These are phyloP conservation scores for Triplophysa tibetana DNA, from an alignment of 2,113 vertebrate genomes.

Conservation along the genomic window DNA sequence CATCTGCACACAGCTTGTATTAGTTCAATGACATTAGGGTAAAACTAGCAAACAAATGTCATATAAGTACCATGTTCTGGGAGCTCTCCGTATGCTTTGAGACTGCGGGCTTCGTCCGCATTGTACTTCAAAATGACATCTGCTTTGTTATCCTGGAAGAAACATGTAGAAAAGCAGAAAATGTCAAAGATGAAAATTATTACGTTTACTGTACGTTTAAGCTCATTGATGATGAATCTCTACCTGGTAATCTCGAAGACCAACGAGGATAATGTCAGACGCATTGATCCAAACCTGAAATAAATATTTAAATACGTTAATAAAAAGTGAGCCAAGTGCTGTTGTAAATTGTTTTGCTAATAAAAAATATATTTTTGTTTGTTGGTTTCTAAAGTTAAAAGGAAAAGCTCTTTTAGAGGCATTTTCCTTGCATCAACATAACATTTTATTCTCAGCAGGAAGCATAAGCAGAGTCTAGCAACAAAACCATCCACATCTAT, in stretches of 20 bases:
- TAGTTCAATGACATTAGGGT: background rate
- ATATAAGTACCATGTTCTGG: constrained; percentile 86
- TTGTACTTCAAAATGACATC: constrained; percentile 99
- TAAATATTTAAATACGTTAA: background rate
- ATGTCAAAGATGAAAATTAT: background rate
- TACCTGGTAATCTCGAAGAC: constrained; percentile 97
- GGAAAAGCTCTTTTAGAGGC: too few relatives aligned
- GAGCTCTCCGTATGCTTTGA: constrained; percentile 97
- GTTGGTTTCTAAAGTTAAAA: too few relatives aligned
- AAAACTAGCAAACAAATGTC: background rate
- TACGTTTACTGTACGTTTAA: too few relatives aligned
- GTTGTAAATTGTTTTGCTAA: too few relatives aligned
- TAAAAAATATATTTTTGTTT: too few relatives aligned
- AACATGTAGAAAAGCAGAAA: background rate
- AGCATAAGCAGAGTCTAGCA: too few relatives aligned
- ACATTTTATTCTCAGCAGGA: too few relatives aligned
- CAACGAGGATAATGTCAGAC: constrained; percentile 97
- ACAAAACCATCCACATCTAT: too few relatives aligned
- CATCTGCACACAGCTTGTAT: background rate
- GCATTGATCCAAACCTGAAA: constrained; percentile 97
- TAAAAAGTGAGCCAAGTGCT: background rate
- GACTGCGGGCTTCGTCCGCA: constrained; percentile 95
- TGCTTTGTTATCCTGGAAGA: constrained; percentile 93
- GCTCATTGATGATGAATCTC: constrained; percentile 31
- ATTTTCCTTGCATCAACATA: too few relatives aligned